Percentiles rank a stretch among this genome's conserved stretches.
Conservation (phyloP, 2,113 vertebrate species). For the Onychostruthus taczanowskii region DNA sequence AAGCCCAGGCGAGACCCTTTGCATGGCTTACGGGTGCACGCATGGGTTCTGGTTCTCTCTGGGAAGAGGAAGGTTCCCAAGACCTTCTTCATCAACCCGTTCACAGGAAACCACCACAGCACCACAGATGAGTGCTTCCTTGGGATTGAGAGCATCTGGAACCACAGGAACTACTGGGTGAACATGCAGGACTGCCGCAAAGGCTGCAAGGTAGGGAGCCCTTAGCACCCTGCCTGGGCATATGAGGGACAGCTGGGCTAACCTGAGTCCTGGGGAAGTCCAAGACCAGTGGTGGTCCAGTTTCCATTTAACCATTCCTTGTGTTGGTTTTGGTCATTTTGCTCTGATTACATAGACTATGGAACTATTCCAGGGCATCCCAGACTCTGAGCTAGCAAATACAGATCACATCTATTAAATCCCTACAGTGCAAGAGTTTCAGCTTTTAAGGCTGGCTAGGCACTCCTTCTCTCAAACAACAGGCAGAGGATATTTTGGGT, state of each 20-base stretch:
- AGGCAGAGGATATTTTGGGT: background rate
- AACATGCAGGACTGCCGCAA: slow-evolving; percentile 91
- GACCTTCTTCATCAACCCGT: slow-evolving; percentile 89
- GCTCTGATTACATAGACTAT: background rate
- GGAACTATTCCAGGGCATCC: background rate
- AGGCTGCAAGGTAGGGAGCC: slow-evolving; percentile 75
- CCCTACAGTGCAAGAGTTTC: background rate
- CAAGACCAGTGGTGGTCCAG: background rate
- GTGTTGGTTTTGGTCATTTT: background rate
- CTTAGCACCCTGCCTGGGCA: background rate
- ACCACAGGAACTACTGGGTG: slow-evolving; percentile 89
- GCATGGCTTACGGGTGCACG: slow-evolving; percentile 82
- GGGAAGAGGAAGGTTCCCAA: slow-evolving; percentile 83
- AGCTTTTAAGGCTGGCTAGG: background rate
- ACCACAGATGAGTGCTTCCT: slow-evolving; percentile 77
- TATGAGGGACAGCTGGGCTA: background rate
- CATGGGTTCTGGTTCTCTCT: slow-evolving; percentile 89
- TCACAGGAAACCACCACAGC: slow-evolving; percentile 77
- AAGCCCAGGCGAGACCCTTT: slow-evolving; percentile 68
- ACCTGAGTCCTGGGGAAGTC: background rate
- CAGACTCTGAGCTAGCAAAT: background rate
- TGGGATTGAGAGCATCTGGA: slow-evolving; percentile 92
- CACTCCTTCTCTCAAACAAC: background rate
- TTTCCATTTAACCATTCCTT: background rate
- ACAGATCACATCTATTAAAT: background rate